Base-by-base conservation (phyloP, 2,797 vertebrate species). In the Dipus sagitta region DNA sequence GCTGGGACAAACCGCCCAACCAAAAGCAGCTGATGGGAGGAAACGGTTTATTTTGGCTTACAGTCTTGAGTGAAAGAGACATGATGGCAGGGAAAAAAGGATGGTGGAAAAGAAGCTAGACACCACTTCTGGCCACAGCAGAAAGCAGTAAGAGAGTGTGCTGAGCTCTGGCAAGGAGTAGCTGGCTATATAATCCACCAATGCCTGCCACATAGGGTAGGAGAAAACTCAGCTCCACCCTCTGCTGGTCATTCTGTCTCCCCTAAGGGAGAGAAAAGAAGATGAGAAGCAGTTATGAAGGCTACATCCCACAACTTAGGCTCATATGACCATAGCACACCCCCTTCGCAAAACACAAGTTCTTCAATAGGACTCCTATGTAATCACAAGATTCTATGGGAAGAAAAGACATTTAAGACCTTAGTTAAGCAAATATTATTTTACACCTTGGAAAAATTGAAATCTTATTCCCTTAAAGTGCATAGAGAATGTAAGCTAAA, bases 401-500 rank as follows among this genome's bases (percentile, higher is more conserved):
- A 52, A 94, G 65, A 17, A 71, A 70, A n/a, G 67, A 4, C 4
- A 71, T 75, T 80, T 64, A 74, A 42, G 10, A 26, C 8, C 6
- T 3, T 64, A 47, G 13, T 11, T 72, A 78, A 86, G 9, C 11
- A 91, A 34, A 89, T 84, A n/a, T 67, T 74, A 64, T 84, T 83
- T 95, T 87, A 90, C 6, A 82, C 42, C 47, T 13, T 77, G 62
- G 64, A 42, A 93, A 94, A 84, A 77, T 8, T 47, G 15, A 68
- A 89, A 94, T 47, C 5, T 6, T 60, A 8, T 21, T 0, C 11
- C 32, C 20, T 30, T 1, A 88, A 87, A 76, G 58, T 23, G n/a
- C 21, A 38, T 26, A 76, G 47, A 78, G 15, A 80, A 8, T 71
- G 2, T 65, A 70, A 86, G 34, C 20, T 92, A 86, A 68, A 88